Evolutionary conservation across 2,888 invertebrate genomes (phyloP).

Genomic region (Cybosia mesomella): DNA sequence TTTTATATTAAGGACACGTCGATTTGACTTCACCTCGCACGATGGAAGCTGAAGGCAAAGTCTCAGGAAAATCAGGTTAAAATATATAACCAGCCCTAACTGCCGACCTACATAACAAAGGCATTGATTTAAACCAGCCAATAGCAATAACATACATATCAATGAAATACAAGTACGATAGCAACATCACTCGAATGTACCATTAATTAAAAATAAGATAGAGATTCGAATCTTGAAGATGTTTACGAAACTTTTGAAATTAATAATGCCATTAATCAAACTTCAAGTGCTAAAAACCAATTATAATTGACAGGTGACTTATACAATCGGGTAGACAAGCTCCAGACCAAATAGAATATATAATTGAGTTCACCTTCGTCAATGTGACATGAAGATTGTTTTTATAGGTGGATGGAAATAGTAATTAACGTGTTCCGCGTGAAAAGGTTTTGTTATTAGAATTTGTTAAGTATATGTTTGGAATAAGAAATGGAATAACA

Average conservation of each 20-base stretch:
- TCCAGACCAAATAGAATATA: constrained; percentile 66
- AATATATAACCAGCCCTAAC: constrained; percentile 36
- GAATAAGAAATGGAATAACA: background rate
- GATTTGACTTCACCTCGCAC: too few species aligned
- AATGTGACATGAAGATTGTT: constrained; percentile 65
- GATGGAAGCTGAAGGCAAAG: too few species aligned
- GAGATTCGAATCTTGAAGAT: constrained; percentile 39
- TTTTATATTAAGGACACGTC: too few species aligned
- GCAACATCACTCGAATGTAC: constrained; percentile 60
- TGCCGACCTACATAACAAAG: constrained; percentile 70
- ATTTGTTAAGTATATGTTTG: constrained; percentile 33
- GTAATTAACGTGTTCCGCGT: constrained; percentile 53
- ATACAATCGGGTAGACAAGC: constrained; percentile 65
- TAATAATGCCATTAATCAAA: constrained; percentile 52
- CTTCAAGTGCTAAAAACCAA: constrained; percentile 72
- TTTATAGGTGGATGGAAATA: constrained; percentile 54
- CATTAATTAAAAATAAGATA: constrained; percentile 70
- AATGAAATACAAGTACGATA: constrained; percentile 55
- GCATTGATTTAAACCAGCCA: constrained; percentile 60
- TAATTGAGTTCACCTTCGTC: constrained; percentile 70
- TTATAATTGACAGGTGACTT: constrained; percentile 73
- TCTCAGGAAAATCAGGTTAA: too few species aligned
- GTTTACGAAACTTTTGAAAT: constrained; percentile 45
- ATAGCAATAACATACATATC: constrained; percentile 54
- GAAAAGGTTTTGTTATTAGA: constrained; percentile 41